phyloP scores from a whole-genome alignment of 1,140 invertebrate genomes.

The Drosophila malerkotliana region DNA sequence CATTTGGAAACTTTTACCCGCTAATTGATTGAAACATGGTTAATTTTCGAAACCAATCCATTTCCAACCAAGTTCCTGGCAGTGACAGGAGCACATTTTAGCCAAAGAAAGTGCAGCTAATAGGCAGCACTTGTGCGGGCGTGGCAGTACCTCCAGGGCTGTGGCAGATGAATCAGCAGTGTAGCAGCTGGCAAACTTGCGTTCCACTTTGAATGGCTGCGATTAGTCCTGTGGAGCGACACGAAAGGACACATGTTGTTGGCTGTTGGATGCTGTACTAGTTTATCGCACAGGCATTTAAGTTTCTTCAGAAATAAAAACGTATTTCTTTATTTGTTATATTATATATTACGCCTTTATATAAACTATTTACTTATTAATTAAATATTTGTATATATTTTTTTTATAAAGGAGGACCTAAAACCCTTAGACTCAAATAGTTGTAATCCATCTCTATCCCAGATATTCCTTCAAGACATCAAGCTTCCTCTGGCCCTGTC shows the following conservation, averaged over 20 bases:
- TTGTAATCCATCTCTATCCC: conserved; percentile 1
- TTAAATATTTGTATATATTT: too few species aligned
- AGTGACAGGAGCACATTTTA: conserved; percentile 45
- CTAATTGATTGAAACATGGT: conserved; percentile 45
- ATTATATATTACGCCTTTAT: too few species aligned
- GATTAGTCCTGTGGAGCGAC: conserved; percentile 51
- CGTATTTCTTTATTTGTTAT: background rate
- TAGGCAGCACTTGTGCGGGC: conserved; percentile 37
- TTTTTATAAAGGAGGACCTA: background rate
- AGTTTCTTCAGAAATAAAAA: conserved; percentile 10
- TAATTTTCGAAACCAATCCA: conserved; percentile 24
- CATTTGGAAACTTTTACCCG: background rate
- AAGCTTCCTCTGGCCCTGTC: conserved; percentile 13
- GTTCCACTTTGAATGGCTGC: conserved; percentile 36
- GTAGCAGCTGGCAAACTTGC: conserved; percentile 37
- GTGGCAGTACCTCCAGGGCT: background rate
- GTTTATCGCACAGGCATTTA: conserved; percentile 56
- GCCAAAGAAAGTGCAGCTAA: conserved; percentile 57
- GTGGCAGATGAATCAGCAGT: background rate
- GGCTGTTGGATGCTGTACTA: conserved; percentile 39
- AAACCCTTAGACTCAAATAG: background rate
- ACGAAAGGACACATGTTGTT: conserved; percentile 30
- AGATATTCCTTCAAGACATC: conserved; percentile 29
- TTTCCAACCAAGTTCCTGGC: conserved; percentile 8
- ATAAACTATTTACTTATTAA: too few species aligned